Evolutionary conservation across 2,888 invertebrate species (phyloP).

Genomic region (Metallyticus violacea): DNA sequence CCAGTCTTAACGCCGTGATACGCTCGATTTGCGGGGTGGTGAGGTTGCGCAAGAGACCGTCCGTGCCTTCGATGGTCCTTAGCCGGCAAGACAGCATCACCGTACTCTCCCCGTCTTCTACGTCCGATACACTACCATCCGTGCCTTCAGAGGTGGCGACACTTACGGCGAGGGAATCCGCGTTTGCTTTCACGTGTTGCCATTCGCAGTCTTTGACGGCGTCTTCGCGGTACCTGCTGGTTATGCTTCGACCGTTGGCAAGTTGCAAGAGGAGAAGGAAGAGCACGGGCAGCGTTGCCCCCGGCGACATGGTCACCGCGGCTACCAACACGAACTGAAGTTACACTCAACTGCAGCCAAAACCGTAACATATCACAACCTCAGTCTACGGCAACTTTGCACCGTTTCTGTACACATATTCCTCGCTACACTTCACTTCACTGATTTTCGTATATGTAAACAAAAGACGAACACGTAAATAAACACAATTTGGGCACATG

Average conservation of each 20-base stretch:
- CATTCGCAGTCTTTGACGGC: slow-evolving; percentile 71
- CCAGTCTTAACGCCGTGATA: slow-evolving; percentile 63
- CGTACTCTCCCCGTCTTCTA: not conserved
- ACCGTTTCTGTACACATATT: not conserved
- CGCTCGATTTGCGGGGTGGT: slow-evolving; percentile 66
- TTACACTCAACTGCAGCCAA: not conserved
- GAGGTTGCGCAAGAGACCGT: slow-evolving; percentile 65
- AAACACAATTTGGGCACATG: not conserved
- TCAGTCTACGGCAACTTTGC: not conserved
- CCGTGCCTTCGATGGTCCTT: slow-evolving; percentile 67
- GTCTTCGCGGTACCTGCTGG: slow-evolving; percentile 47
- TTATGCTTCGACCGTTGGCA: slow-evolving; percentile 22
- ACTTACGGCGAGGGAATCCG: slow-evolving; percentile 47
- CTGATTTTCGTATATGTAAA: not conserved
- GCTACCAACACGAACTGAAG: not conserved
- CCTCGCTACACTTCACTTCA: not conserved
- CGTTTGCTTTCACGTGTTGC: slow-evolving; percentile 55
- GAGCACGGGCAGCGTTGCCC: slow-evolving; percentile 26
- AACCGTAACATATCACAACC: not conserved
- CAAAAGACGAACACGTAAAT: not conserved
- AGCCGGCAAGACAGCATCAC: slow-evolving; percentile 57
- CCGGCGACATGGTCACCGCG: not conserved
- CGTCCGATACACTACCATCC: slow-evolving; percentile 50
- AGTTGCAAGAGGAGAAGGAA: slow-evolving; percentile 19
- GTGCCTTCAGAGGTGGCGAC: slow-evolving; percentile 41